phyloP scores from a whole-genome alignment of 2,888 invertebrate genomes.

The Cerastoderma edule region DNA sequence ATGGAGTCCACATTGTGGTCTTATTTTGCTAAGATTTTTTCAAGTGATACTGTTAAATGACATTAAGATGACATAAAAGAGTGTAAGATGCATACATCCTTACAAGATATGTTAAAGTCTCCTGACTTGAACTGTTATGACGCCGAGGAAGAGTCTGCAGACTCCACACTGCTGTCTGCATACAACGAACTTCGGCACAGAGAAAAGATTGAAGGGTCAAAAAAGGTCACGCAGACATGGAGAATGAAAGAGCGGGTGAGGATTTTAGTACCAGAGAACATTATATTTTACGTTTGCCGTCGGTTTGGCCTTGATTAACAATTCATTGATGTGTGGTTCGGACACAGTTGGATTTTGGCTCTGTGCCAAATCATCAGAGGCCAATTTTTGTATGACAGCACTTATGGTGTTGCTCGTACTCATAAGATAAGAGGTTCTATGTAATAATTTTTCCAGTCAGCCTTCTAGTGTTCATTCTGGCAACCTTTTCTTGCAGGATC shows the following conservation, averaged over 20 bases:
- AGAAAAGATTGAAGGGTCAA: conserved; percentile 89
- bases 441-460: too few species aligned
- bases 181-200: conserved; percentile 90
- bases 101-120: conserved; percentile 43
- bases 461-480: too few species aligned
- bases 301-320: too few species aligned
- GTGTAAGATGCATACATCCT: conserved; percentile 43
- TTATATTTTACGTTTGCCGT: too few species aligned
- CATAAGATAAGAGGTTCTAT: too few species aligned
- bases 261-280: too few species aligned
- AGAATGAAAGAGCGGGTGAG: conserved; percentile 89
- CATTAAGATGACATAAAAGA: background rate
- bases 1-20: conserved; percentile 23
- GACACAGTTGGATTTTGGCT: too few species aligned
- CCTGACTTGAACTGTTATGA: conserved; percentile 54
- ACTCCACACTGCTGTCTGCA: conserved; percentile 86
- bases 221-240: conserved; percentile 91
- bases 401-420: too few species aligned
- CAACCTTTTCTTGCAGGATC: too few species aligned
- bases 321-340: too few species aligned
- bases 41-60: conserved; percentile 18
- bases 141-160: conserved; percentile 71
- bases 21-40: conserved; percentile 15
- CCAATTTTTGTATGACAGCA: too few species aligned
- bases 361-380: too few species aligned